Evolutionary conservation across 1,140 invertebrate species (phyloP), one percentile per base, ranked within the genome.

Genomic region (Lanistes nyassanus): DNA sequence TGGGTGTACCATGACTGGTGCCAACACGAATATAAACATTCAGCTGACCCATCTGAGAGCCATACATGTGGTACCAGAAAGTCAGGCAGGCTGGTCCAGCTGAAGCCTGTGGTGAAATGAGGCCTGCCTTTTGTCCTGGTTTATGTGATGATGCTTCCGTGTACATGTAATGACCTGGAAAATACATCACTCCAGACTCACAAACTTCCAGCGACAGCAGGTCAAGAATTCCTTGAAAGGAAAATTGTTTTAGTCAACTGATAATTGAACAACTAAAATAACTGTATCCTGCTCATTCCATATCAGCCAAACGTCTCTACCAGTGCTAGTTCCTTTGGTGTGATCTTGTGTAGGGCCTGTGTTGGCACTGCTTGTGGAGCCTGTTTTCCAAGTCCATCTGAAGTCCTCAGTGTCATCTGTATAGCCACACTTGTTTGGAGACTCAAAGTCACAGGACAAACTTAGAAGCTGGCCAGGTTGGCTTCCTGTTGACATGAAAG

Each of bases 291-390:
- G n/a, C n/a, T n/a, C n/a, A n/a, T n/a, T n/a, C n/a, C n/a, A n/a
- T n/a, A n/a, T n/a, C n/a, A n/a, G n/a, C n/a, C n/a, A n/a, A n/a
- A n/a, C n/a, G 23, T 70, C 2, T 47, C 60, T 73, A 86, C 84
- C 84, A 64, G 73, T 47, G 1, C 51, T 53, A 55, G 77, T 84
- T 67, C 81, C 80, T 56, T 84, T 84, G 2, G 94, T 95, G 82
- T 95, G 94, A 84, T 95, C 94, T 81, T 89, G 91, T 3, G 91
- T 91, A 0, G 94, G 94, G 13, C 94, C 94, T 0, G 94, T 95
- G 6, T 90, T 89, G 0, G 89, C 19, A 16, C 79, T 76, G 2
- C 92, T 92, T 0, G 94, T 94, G n/a, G 90, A 89, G 53, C 91
- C 92, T 80, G 92, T 93, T 21, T 92, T 89, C 76, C 93, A 85